Evolutionary conservation across 1,140 invertebrate genomes (phyloP).

Genomic region (Sinonovacula constricta): DNA sequence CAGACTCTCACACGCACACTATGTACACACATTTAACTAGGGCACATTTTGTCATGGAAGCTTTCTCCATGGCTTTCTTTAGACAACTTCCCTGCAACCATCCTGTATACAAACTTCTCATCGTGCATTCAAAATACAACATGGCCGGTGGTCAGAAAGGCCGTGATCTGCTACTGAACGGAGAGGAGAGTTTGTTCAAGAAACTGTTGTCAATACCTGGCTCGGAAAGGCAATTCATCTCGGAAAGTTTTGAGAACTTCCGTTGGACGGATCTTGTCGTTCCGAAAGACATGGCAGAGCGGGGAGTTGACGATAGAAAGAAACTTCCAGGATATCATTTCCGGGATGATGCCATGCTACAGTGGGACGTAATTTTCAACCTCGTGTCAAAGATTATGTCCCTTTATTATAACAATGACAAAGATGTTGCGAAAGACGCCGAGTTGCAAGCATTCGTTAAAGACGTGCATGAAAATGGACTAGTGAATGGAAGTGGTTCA

Average conservation of each 20-base stretch:
- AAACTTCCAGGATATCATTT: constrained; percentile 37
- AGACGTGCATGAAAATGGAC: constrained; percentile 23
- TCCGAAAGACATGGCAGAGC: constrained; percentile 9
- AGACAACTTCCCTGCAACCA: constrained; percentile 35
- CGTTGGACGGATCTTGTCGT: constrained; percentile 15
- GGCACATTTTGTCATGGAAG: constrained; percentile 36
- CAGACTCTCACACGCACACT: constrained; percentile 39
- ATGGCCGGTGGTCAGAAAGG: constrained; percentile 28
- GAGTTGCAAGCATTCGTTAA: constrained; percentile 34
- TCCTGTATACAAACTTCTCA: constrained; percentile 42
- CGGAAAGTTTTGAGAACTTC: constrained; percentile 16
- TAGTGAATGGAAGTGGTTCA: constrained; percentile 2
- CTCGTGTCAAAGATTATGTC: constrained; percentile 11
- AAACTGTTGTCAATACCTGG: constrained; percentile 43
- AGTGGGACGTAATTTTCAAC: constrained; percentile 33
- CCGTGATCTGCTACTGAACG: constrained; percentile 25
- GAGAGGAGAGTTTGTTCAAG: constrained; percentile 24
- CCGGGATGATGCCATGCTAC: constrained; percentile 33
- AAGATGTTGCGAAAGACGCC: constrained; percentile 22
- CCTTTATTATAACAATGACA: constrained; percentile 34
- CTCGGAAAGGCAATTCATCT: constrained; percentile 23
- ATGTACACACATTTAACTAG: constrained; percentile 29
- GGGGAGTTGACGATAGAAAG: constrained; percentile 30
- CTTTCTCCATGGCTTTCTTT: constrained; percentile 17
- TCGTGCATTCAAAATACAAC: constrained; percentile 13